Percentiles rank a stretch among this genome's conserved stretches.
Conservation (phyloP, 2,113 vertebrate genomes). For the Oophaga pumilio region DNA sequence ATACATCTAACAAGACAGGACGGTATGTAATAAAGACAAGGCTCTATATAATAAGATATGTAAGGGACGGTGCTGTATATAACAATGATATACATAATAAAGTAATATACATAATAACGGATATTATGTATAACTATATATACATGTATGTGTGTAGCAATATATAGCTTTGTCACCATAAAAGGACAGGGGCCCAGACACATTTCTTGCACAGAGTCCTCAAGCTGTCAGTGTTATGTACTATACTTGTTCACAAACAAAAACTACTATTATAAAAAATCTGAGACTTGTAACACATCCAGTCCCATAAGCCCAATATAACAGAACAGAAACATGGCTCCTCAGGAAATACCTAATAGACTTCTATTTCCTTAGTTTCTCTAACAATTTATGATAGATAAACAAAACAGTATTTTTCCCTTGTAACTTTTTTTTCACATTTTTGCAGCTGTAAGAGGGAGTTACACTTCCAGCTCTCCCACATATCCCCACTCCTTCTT, state of each 20-base stretch:
- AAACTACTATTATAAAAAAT: neutral
- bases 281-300: neutral
- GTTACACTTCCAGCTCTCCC: neutral
- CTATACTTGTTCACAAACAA: neutral
- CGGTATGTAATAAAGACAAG: too few species aligned
- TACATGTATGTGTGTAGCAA: too few species aligned
- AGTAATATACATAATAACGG: too few species aligned
- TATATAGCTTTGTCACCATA: too few species aligned
- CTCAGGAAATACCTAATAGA: neutral
- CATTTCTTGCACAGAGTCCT: too few species aligned
- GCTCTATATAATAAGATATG: too few species aligned
- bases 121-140: too few species aligned
- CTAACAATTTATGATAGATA: neutral
- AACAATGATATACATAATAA: too few species aligned
- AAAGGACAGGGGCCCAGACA: too few species aligned
- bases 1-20: too few species aligned
- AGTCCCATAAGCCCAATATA: neutral
- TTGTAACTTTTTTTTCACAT: neutral
- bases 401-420: conserved; percentile 7
- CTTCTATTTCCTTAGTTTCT: neutral
- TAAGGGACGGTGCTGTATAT: too few species aligned
- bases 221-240: too few species aligned
- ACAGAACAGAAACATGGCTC: neutral
- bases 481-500: neutral
- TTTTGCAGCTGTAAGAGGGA: neutral